Base-by-base conservation (phyloP, 2,888 invertebrate species). In the Spilarctia lutea region DNA sequence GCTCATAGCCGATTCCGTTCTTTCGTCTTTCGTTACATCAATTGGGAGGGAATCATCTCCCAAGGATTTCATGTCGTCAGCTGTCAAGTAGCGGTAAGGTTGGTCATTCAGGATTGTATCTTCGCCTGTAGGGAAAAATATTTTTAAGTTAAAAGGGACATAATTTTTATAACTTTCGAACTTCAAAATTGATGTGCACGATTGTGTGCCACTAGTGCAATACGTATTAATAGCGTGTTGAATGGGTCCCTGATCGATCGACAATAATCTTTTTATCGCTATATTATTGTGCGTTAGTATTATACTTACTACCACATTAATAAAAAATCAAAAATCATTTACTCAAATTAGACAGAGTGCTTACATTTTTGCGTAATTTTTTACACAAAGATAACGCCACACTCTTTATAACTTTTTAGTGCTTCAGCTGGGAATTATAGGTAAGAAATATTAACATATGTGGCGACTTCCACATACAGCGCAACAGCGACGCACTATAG, bases 31-130 rank as follows among this genome's bases (percentile, higher is more conserved):
- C 4, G 99, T 99, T 33, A 99, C 99, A 93, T 99, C 99, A 84
- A 99, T 98, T 30, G 98, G 98, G 82, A 99, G 94, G 20, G 99
- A 99, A 94, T 99, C 99, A 90, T 99, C 99, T 78, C 98, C 99
- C 81, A 99, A 96, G 16, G 98, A 98, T 96, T 99, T 99, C 98
- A 99, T 99, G 91, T 99, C 99, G 91, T 99, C 99, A 81, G 98
- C 98, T 76, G 99, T 99, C 94, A 99, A 96, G 94, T 99, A 99
- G 80, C 98, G 97, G 94, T 99, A 99, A 52, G 98, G 98, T 91
- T 98, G 98, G 94, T 99, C 99, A 87, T 98, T 98, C 84, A 98
- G 96, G 94, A 98, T 98, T 75, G 98, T 98, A 92, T 99, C 99
- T 96, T 99, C 99, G 91, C 98, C 99, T 99, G 90, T 20, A 77